Conservation (phyloP, 2,888 invertebrate genomes). For the Amiota minor region DNA sequence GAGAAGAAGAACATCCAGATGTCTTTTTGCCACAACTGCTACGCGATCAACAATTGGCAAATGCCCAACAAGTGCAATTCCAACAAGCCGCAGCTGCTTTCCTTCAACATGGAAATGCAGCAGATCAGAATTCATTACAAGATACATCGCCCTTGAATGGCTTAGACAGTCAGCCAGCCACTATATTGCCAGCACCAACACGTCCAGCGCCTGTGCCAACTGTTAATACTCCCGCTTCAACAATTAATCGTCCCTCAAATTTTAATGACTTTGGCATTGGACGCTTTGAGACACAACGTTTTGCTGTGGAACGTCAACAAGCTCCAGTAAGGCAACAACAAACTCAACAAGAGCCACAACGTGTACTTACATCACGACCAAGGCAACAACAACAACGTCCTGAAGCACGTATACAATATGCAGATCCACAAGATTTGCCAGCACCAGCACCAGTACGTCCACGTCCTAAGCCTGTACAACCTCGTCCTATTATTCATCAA, state of each 20-base stretch:
- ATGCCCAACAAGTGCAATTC: conserved; percentile 71
- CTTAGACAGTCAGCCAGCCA: conserved; percentile 57
- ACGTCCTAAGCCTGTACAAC: conserved; percentile 63
- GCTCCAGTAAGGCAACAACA: conserved; percentile 67
- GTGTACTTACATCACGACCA: conserved; percentile 71
- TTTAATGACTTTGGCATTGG: conserved; percentile 69
- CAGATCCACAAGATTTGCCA: conserved; percentile 64
- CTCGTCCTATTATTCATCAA: conserved; percentile 69
- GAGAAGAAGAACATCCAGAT: conserved; percentile 78
- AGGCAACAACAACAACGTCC: conserved; percentile 54
- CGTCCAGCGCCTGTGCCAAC: conserved; percentile 67
- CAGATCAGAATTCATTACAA: conserved; percentile 67
- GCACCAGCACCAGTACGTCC: conserved; percentile 56
- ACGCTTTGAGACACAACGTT: conserved; percentile 62
- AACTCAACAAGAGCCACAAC: conserved; percentile 75
- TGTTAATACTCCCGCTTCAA: conserved; percentile 42
- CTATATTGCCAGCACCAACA: conserved; percentile 56
- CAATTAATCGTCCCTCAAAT: conserved; percentile 50
- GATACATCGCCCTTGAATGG: conserved; percentile 70
- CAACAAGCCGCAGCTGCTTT: conserved; percentile 68
- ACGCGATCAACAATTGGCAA: conserved; percentile 69
- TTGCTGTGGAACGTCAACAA: conserved; percentile 69
- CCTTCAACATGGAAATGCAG: conserved; percentile 45
- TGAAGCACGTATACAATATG: conserved; percentile 70
- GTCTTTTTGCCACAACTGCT: conserved; percentile 75